phyloP scores from a whole-genome alignment of 2,797 vertebrate genomes.

The Heteromormyrus szaboi region DNA sequence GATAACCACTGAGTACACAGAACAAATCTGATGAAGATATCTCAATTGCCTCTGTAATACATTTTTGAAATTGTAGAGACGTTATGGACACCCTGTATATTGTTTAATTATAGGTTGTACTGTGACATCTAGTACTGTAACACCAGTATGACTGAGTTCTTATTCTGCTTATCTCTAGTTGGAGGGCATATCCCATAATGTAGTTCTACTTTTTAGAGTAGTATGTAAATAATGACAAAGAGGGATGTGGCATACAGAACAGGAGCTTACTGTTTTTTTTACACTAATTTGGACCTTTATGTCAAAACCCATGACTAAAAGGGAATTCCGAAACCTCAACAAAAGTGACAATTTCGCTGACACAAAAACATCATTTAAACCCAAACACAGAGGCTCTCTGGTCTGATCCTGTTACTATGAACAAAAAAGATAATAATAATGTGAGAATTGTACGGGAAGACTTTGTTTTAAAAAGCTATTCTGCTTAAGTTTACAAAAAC shows the following conservation, averaged over 20 bases:
- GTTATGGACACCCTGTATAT: background rate
- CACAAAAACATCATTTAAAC: background rate
- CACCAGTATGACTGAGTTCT: background rate
- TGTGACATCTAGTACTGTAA: background rate
- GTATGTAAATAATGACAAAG: background rate
- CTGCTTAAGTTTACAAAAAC: background rate
- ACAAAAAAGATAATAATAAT: background rate
- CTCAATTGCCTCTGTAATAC: no score
- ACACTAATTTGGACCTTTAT: background rate
- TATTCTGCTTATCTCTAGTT: background rate
- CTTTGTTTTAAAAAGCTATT: background rate
- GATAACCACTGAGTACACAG: no score
- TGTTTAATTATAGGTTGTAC: background rate
- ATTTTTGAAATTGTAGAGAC: no score
- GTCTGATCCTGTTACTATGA: background rate
- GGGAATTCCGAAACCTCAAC: background rate
- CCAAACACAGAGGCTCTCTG: background rate
- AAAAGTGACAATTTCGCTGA: background rate
- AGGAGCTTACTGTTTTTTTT: background rate
- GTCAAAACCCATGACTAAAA: constrained; percentile 8
- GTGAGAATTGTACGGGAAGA: background rate
- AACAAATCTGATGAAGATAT: no score
- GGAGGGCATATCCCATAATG: background rate
- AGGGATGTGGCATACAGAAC: background rate
- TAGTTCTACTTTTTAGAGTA: background rate